Evolutionary conservation across 2,888 invertebrate species (phyloP), one percentile per base, ranked within the genome.

Genomic region (Miltochrista miniata): DNA sequence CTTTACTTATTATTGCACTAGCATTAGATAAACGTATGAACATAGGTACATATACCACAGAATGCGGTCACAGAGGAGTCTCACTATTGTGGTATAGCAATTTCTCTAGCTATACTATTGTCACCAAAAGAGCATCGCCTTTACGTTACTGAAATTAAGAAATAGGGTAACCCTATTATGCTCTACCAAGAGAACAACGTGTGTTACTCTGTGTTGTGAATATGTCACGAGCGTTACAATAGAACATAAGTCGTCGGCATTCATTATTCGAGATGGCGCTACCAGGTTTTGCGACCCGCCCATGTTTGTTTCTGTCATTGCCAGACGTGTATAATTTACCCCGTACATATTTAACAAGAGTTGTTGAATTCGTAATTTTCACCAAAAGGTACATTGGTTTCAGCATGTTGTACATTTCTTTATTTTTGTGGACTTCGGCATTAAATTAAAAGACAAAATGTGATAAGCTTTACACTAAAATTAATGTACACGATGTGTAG

Each of bases 261-360:
- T 79, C 72, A 80, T 81, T 81, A 81, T 79, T 72, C 68, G 70
- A 64, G 66, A 51, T 49, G 60, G 60, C 54, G 56, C 56, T 65
- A 60, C 57, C 65, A 60, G 59, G 48, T 56, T 29, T 41, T 64
- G 63, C 42, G 67, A 51, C 62, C 66, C 69, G 72, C 68, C 69
- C 68, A 66, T 77, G 75, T 77, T 76, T 79, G 79, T 72, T 56
- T 54, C 64, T 59, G 67, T 66, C 72, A 72, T 64, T 70, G 70
- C 69, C 56, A 63, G 61, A 68, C 70, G 69, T 58, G 57, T 45
- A 66, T 69, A 74, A 65, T 73, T 49, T 56, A 35, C 44, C 35
- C 42, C 48, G 24, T 46, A 37, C 47, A 29, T 46, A 37, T 41
- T 45, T 35, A n/a, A 51, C 37, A 38, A 11, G 33, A 34, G 34